Evolutionary conservation across 2,888 invertebrate species (phyloP).

Genomic region (Macrostomum cliftonense): DNA sequence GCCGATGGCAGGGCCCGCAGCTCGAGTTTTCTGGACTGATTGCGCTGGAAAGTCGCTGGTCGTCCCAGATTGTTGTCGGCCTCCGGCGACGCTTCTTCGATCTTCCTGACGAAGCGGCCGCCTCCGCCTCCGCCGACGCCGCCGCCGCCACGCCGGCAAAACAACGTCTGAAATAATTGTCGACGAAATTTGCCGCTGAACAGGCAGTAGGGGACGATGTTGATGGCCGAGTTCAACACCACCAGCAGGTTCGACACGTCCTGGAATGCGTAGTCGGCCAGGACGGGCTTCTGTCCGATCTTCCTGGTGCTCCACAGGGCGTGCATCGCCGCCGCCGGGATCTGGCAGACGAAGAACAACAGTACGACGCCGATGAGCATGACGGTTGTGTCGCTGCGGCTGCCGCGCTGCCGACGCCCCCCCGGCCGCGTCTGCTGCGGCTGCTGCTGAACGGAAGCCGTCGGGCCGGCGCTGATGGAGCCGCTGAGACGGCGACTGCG

Average conservation of each 20-base stretch:
- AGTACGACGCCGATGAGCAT: slow-evolving; percentile 36
- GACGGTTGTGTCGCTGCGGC: slow-evolving; percentile 33
- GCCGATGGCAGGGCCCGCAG: no score
- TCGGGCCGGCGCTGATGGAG: slow-evolving; percentile 23
- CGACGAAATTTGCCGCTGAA: slow-evolving; percentile 32
- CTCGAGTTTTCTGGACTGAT: no score
- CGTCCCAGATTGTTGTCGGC: no score
- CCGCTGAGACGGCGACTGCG: slow-evolving; percentile 26
- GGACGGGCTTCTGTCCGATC: background rate
- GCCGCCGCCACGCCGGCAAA: no score
- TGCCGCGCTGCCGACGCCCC: slow-evolving; percentile 8
- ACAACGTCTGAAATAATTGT: slow-evolving; percentile 17
- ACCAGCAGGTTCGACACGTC: slow-evolving; percentile 34
- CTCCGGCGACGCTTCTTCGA: no score
- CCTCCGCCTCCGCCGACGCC: no score
- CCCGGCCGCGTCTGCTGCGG: no score
- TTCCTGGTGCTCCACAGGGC: slow-evolving; percentile 22
- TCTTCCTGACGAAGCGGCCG: no score
- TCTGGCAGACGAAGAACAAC: slow-evolving; percentile 36
- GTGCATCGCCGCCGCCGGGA: slow-evolving; percentile 32
- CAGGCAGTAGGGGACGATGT: slow-evolving; percentile 37
- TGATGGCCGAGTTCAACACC: slow-evolving; percentile 33
- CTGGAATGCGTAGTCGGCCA: slow-evolving; percentile 23
- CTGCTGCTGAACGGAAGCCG: no score
- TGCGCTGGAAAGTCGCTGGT: no score